Conservation (phyloP, 1,140 invertebrate species). For the Drosophila pallidifrons region DNA sequence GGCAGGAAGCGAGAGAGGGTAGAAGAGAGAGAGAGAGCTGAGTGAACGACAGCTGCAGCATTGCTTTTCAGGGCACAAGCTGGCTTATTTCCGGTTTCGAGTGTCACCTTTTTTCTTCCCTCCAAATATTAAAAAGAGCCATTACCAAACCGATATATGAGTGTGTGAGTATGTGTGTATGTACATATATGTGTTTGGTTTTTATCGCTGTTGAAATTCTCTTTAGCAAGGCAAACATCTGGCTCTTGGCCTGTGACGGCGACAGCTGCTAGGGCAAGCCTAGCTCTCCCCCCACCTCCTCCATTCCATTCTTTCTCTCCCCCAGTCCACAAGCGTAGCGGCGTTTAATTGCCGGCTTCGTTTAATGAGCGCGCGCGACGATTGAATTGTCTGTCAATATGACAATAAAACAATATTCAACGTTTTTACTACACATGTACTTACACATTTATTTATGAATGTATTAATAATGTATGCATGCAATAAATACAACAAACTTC, state of each 20-base stretch:
- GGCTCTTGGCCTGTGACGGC: constrained; percentile 45
- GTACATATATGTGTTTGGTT: constrained; percentile 22
- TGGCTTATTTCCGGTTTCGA: constrained; percentile 81
- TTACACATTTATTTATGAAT: background rate
- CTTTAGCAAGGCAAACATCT: constrained; percentile 67
- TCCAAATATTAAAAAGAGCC: constrained; percentile 75
- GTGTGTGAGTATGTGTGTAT: constrained; percentile 15
- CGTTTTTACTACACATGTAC: constrained; percentile 1
- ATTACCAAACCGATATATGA: constrained; percentile 61
- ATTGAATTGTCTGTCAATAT: constrained; percentile 80
- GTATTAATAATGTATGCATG: constrained; percentile 4
- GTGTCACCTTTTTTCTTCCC: constrained; percentile 70
- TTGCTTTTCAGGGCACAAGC: constrained; percentile 57
- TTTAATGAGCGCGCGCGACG: constrained; percentile 37
- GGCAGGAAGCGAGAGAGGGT: background rate
- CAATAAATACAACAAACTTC: background rate
- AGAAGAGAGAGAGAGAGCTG: constrained; percentile 9
- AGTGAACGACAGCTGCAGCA: constrained; percentile 67
- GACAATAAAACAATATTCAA: constrained; percentile 66
- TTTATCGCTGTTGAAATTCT: constrained; percentile 73
- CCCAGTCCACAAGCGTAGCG: constrained; percentile 3
- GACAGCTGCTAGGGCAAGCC: constrained; percentile 72
- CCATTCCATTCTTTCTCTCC: background rate
- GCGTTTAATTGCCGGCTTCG: constrained; percentile 24
- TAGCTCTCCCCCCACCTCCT: constrained; percentile 20